Evolutionary conservation across 2,888 invertebrate genomes (phyloP), one percentile per base, ranked within the genome.

Genomic region (Tachystola acroxantha): DNA sequence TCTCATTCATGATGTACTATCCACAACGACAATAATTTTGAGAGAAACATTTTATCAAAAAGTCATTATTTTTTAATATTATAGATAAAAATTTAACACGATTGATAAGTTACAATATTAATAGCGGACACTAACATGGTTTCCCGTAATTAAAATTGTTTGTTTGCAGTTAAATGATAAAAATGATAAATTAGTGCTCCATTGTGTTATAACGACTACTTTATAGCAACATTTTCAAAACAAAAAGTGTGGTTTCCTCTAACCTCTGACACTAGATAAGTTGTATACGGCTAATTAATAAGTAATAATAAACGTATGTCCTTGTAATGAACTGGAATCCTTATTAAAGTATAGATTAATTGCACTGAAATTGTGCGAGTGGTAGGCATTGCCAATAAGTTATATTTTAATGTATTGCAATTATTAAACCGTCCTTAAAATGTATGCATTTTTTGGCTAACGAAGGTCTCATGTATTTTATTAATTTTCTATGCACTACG

Each of bases 91-190:
- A 42, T 50, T 51, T 57, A 60, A 58, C 53, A 57, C 43, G 38
- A 48, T 46, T 64, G 76, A 78, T 77, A 73, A 73, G 46, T 61
- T 30, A 25, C 34, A 43, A 39, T 53, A 32, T 75, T 73, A 70
- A 69, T 66, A 56, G 51, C 42, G 61, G 61, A 68, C 61, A 68
- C 62, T 61, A 64, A 65, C 57, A 50, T 52, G 46, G 65, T 75
- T 80, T 78, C 75, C 77, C 68, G 72, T 80, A 64, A 80, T 81
- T 81, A 82, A 78, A 75, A 68, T 43, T 65, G 68, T 73, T 73
- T 69, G 62, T 64, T 59, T 29, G 50, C 46, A 50, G 46, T 50
- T 45, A 60, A 58, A 67, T 74, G 77, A 78, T 79, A 80, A 76
- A 66, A 62, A 37, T 58, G 67, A 75, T 71, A 59, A 73, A 75